phyloP scores from a whole-genome alignment of 2,113 vertebrate genomes.

The Sander vitreus region DNA sequence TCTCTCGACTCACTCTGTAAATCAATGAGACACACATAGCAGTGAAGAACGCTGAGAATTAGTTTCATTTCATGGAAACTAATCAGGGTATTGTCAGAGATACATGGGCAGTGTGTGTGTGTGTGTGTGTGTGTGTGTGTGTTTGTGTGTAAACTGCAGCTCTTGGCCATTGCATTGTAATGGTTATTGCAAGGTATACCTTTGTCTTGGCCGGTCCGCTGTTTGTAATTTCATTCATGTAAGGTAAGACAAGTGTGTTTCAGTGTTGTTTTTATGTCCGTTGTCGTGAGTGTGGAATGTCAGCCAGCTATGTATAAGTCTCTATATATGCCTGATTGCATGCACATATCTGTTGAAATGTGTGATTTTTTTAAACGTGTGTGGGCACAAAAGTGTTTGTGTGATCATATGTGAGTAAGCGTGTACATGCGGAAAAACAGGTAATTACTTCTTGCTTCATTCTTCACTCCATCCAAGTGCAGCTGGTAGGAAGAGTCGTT shows the following conservation, averaged over 20 bases:
- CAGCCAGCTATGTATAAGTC: not conserved
- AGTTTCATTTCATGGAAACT: constrained; percentile 49
- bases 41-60: constrained; percentile 18
- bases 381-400: not conserved
- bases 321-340: not conserved
- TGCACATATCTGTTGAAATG: not conserved
- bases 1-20: constrained; percentile 36
- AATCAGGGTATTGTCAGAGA: constrained; percentile 44
- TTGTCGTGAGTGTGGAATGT: not conserved
- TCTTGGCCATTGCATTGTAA: not conserved
- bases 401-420: constrained; percentile 15
- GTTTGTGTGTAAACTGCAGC: not conserved
- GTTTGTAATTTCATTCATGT: constrained; percentile 4
- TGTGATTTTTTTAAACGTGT: not conserved
- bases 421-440: not conserved
- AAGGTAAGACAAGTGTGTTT: constrained; percentile 10
- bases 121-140: constrained; percentile 21
- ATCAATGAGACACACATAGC: constrained; percentile 60
- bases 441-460: constrained; percentile 31
- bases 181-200: constrained; percentile 8
- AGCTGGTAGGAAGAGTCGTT: constrained; percentile 32
- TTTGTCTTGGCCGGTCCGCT: not conserved
- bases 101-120: constrained; percentile 1
- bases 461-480: constrained; percentile 24
- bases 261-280: not conserved